phyloP scores from a whole-genome alignment of 2,888 invertebrate species.

The Cryptocephalus moraei region DNA sequence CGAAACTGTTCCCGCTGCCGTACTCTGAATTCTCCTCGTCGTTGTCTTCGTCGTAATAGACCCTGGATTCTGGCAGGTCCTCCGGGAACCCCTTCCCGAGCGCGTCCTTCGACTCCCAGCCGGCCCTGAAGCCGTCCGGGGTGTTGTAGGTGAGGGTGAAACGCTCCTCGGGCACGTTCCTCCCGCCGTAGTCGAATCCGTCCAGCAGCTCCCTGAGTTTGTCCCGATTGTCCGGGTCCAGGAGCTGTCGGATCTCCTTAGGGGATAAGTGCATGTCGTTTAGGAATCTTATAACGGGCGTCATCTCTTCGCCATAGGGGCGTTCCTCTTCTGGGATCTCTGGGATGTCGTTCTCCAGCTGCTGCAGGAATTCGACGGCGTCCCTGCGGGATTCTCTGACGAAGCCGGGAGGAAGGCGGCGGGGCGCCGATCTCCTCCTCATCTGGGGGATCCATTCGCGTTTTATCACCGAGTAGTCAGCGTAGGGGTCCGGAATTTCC shows the following conservation, averaged over 20 bases:
- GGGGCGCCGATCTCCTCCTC: constrained; percentile 26
- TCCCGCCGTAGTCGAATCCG: constrained; percentile 17
- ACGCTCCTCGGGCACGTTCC: constrained; percentile 17
- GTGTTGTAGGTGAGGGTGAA: constrained; percentile 40
- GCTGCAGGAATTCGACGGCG: constrained; percentile 23
- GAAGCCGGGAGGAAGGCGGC: constrained; percentile 19
- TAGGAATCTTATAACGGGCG: constrained; percentile 23
- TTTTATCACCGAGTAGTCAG: constrained; percentile 26
- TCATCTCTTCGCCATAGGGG: constrained; percentile 17
- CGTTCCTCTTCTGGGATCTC: background rate
- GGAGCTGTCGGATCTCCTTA: constrained; percentile 24
- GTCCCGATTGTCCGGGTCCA: constrained; percentile 23
- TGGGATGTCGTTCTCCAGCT: constrained; percentile 14
- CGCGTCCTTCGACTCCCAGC: constrained; percentile 35
- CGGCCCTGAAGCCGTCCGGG: constrained; percentile 38
- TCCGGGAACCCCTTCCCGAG: constrained; percentile 11
- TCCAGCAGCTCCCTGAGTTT: constrained; percentile 20
- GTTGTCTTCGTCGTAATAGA: constrained; percentile 48
- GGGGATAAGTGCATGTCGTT: constrained; percentile 24
- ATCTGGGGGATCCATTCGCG: constrained; percentile 34
- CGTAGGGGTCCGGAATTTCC: constrained; percentile 35
- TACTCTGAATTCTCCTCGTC: constrained; percentile 24
- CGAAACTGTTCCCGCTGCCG: constrained; percentile 25
- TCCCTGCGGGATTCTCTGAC: constrained; percentile 19
- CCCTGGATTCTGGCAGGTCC: constrained; percentile 42